Percentiles rank a stretch among this genome's conserved stretches.
Evolutionary conservation across 2,797 vertebrate genomes (phyloP).

Genomic region (Cuculus canorus): DNA sequence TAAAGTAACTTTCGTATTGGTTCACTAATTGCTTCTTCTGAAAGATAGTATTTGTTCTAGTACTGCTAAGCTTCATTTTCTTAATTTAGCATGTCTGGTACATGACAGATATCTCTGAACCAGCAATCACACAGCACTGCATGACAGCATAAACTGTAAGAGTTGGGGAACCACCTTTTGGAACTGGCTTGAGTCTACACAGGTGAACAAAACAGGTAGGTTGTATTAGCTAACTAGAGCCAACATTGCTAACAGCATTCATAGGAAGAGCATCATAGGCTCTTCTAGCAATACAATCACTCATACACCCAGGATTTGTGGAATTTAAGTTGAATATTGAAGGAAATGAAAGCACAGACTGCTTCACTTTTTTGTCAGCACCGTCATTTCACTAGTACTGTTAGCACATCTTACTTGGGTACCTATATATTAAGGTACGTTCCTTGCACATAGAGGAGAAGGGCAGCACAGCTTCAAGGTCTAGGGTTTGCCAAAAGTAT

Average conservation of each 20-base stretch:
- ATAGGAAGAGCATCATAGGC: not conserved
- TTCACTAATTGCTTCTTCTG: not conserved
- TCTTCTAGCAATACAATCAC: not conserved
- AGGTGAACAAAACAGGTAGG: not conserved
- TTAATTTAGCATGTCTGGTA: not conserved
- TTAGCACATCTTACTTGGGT: not conserved
- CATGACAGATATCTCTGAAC: fast-evolving
- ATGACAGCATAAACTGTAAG: not conserved
- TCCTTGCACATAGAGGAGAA: not conserved
- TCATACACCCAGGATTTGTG: not conserved
- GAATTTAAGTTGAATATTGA: not conserved
- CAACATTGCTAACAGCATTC: not conserved
- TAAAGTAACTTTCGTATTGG: not conserved
- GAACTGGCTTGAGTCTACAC: not conserved
- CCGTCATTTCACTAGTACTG: not conserved
- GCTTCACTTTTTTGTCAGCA: not conserved
- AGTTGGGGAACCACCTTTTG: not conserved
- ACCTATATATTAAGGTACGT: fast-evolving
- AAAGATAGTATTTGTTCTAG: not conserved
- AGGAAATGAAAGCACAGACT: not conserved
- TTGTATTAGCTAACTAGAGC: not conserved
- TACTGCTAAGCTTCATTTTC: not conserved
- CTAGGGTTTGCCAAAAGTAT: not conserved
- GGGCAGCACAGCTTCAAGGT: not conserved
- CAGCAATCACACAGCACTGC: not conserved